Evolutionary conservation across 2,888 invertebrate species (phyloP).

Genomic region (Pristionchus japonicus): DNA sequence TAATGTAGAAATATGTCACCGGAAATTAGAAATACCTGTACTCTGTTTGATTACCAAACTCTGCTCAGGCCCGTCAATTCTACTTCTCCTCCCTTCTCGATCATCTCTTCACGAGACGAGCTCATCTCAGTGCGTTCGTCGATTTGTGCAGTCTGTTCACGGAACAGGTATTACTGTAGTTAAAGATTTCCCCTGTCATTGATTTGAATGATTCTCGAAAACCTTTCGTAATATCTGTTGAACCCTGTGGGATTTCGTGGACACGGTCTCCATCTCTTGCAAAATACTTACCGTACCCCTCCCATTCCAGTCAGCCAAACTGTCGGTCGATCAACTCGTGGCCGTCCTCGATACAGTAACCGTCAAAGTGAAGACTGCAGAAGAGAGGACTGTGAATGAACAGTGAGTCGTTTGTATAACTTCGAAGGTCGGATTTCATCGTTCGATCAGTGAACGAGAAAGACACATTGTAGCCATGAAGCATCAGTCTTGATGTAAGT

Average conservation of each 20-base stretch:
- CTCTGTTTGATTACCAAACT: too few relatives aligned
- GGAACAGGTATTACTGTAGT: background rate
- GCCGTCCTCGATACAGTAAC: conserved; percentile 17
- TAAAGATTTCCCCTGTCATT: background rate
- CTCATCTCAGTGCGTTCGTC: conserved; percentile 30
- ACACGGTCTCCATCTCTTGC: background rate
- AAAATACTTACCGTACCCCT: too few relatives aligned
- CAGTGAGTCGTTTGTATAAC: conserved; percentile 31
- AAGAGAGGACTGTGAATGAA: background rate
- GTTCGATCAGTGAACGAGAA: too few relatives aligned
- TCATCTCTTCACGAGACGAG: conserved; percentile 3
- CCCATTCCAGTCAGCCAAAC: conserved; percentile 2
- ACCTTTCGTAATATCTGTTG: background rate
- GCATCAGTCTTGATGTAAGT: too few relatives aligned
- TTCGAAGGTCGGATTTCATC: too few relatives aligned
- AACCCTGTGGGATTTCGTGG: too few relatives aligned
- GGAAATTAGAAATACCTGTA: background rate
- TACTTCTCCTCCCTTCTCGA: conserved; percentile 12
- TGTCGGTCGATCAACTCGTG: conserved; percentile 7
- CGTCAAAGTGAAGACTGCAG: conserved; percentile 7
- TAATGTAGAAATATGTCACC: background rate
- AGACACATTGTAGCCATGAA: too few relatives aligned
- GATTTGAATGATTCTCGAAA: background rate
- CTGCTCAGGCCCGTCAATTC: conserved; percentile 17
- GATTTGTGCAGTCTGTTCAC: background rate